Base-by-base conservation (phyloP, 37 sponge, comb jelly and placozoan species). In the Oopsacas minuta region DNA sequence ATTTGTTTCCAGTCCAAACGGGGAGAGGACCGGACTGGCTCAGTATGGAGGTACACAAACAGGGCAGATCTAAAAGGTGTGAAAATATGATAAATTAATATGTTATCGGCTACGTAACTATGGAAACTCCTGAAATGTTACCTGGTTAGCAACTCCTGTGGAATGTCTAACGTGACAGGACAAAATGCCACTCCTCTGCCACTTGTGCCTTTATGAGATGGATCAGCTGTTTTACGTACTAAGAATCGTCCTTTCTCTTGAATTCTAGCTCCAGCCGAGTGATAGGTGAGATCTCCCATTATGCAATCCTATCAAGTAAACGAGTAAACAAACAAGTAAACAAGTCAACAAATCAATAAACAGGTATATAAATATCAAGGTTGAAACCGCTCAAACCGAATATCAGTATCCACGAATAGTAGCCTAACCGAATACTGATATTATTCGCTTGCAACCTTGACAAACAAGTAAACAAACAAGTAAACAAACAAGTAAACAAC, bases 101-200 rank as follows among this genome's bases (percentile, higher is more conserved):
- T n/a, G n/a, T n/a, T n/a, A n/a, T n/a, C n/a, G n/a, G n/a, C n/a
- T n/a, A n/a, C n/a, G n/a, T n/a, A n/a, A n/a, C n/a, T n/a, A n/a
- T n/a, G n/a, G n/a, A n/a, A n/a, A n/a, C n/a, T n/a, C n/a, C n/a
- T n/a, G n/a, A n/a, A n/a, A n/a, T n/a, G n/a, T 42, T 32, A 61
- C 75, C 75, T 61, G 20, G 75, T 61, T 34, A 61, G 30, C 75
- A 61, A 34, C 28, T 61, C 75, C 75, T 61, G 75, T 61, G 75
- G 75, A n/a, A 61, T 61, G 75, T 61, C 75, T 25, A 61, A 34
- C 30, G 75, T 61, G 32, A 61, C 75, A 3, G 75, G 75, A 61
- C 75, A 61, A 34, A 61, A 61, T 61, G 75, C 1, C 20, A 20
- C 75, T 25, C 28, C 75, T 3, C 32, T 10, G 20, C 7, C 75